These are phyloP conservation scores for Labrus mixtus DNA, from an alignment of 2,113 vertebrate species.

Conservation along the genomic window DNA sequence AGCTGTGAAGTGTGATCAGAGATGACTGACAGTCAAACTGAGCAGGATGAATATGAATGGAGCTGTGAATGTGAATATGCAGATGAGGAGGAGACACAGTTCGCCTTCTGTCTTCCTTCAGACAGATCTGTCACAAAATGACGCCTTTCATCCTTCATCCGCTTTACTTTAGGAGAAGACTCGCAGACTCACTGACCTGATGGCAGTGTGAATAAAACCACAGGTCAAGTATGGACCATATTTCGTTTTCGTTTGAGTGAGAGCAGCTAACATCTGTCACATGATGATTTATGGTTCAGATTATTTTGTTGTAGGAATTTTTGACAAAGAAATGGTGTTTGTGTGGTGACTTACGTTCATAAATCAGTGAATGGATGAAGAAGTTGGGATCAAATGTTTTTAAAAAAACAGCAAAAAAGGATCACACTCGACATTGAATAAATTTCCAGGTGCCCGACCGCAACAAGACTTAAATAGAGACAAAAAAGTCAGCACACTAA, in stretches of 20 bases:
- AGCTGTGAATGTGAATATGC: slow-evolving; percentile 56
- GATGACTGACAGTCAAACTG: slow-evolving; percentile 67
- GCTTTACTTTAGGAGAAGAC: slow-evolving; percentile 8
- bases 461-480: no score
- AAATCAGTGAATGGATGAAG: no score
- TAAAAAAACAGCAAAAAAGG: no score
- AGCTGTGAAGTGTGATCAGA: slow-evolving; percentile 66
- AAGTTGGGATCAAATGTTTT: no score
- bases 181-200: slow-evolving; percentile 16
- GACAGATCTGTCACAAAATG: slow-evolving; percentile 56
- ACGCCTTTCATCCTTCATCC: slow-evolving; percentile 42
- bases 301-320: no score
- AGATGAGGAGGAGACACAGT: slow-evolving; percentile 54
- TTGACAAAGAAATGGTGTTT: no score
- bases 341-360: no score
- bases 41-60: slow-evolving; percentile 60
- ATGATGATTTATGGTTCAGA: background rate
- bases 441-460: no score
- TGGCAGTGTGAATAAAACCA: background rate
- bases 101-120: slow-evolving; percentile 42
- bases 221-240: background rate
- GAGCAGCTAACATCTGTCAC: background rate
- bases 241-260: background rate
- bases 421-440: no score
- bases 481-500: no score